These are phyloP conservation scores for Oreocharis arfaki DNA, from an alignment of 2,113 vertebrate species.

Conservation along the genomic window DNA sequence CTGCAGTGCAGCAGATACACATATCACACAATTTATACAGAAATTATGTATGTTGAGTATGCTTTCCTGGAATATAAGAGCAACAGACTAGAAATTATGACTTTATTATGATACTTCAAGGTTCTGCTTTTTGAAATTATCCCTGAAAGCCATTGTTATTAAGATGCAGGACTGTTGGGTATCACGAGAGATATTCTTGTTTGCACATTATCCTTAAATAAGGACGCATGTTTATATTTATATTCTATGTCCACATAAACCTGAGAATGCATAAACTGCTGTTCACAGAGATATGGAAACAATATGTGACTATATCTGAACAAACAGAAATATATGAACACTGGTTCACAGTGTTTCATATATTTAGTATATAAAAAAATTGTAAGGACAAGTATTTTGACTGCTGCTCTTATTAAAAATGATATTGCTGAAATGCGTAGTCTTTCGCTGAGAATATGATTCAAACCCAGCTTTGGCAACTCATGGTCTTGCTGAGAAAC, in stretches of 20 bases:
- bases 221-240: not conserved
- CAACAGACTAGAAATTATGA: constrained; percentile 67
- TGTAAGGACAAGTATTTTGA: not conserved
- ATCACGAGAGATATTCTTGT: not conserved
- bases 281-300: not conserved
- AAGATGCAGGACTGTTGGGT: not conserved
- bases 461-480: not conserved
- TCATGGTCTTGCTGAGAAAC: not conserved
- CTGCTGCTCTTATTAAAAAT: not conserved
- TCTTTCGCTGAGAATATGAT: not conserved
- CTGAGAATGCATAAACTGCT: not conserved
- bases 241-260: not conserved
- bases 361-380: not conserved
- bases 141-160: constrained; percentile 6
- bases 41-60: constrained; percentile 46
- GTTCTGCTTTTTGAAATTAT: constrained; percentile 47
- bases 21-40: constrained; percentile 37
- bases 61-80: constrained; percentile 41
- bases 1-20: constrained; percentile 16
- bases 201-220: not conserved
- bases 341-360: not conserved
- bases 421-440: not conserved
- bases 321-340: not conserved
- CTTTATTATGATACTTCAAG: constrained; percentile 60
- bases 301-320: not conserved